phyloP scores from a whole-genome alignment of 2,888 invertebrate genomes.

The Calameuta idolon region DNA sequence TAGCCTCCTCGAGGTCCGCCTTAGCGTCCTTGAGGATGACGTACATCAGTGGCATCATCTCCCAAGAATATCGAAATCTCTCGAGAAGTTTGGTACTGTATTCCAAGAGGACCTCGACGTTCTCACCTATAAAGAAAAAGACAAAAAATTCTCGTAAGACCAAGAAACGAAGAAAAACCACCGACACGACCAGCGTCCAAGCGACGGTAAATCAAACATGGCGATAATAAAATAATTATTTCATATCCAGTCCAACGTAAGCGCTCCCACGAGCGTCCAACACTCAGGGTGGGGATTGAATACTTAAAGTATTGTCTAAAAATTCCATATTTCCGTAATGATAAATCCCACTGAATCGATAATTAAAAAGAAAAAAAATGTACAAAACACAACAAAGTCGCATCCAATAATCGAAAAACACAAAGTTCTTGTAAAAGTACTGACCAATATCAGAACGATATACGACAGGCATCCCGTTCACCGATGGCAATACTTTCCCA shows the following conservation, averaged over 20 bases:
- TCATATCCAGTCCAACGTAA: background rate
- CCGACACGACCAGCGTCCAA: background rate
- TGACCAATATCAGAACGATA: background rate
- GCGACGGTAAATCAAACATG: background rate
- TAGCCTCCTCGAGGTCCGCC: conserved; percentile 81
- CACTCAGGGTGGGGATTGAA: background rate
- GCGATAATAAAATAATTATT: background rate
- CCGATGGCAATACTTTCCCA: conserved; percentile 34
- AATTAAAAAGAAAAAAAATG: background rate
- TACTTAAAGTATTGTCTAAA: background rate
- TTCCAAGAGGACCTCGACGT: conserved; percentile 74
- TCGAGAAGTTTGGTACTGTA: conserved; percentile 81
- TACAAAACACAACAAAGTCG: background rate
- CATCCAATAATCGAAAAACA: background rate
- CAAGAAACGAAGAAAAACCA: background rate
- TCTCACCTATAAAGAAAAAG: conserved; percentile 63
- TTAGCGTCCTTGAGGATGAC: conserved; percentile 82
- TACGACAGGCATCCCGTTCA: background rate
- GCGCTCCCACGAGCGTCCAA: background rate
- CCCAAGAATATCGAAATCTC: conserved; percentile 83
- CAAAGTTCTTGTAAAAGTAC: background rate
- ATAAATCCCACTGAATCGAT: background rate
- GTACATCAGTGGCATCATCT: conserved; percentile 84
- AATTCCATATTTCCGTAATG: background rate
- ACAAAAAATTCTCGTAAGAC: background rate